phyloP scores from a whole-genome alignment of 2,113 vertebrate species.

The Nettapus auritus region DNA sequence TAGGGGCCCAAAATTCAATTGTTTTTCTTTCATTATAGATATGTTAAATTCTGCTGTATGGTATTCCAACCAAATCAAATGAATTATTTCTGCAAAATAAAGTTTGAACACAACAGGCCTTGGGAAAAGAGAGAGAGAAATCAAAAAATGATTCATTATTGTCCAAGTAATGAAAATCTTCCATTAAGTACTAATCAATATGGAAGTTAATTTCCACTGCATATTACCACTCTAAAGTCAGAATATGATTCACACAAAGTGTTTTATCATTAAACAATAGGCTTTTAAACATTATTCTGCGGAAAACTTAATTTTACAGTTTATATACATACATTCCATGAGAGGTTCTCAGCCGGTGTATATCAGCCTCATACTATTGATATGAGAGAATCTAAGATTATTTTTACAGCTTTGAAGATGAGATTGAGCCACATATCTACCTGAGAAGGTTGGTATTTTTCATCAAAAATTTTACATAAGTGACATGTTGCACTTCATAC shows the following conservation, averaged over 20 bases:
- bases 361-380: not conserved
- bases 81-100: not conserved
- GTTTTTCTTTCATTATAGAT: not conserved
- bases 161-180: not conserved
- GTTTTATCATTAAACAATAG: not conserved
- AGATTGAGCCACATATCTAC: not conserved
- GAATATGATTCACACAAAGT: not conserved
- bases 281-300: not conserved
- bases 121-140: not conserved
- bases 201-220: not conserved
- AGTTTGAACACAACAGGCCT: not conserved
- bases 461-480: not conserved
- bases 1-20: not conserved
- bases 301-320: not conserved
- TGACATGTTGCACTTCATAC: not conserved
- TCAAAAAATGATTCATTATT: not conserved
- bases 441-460: not conserved
- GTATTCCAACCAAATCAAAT: not conserved
- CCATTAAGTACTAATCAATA: constrained; percentile 17
- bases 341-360: not conserved
- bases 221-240: constrained; percentile 10
- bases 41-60: not conserved
- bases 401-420: not conserved
- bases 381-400: not conserved
- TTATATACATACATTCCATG: not conserved